Evolutionary conservation across 2,888 invertebrate species (phyloP), one percentile per base, ranked within the genome.

Genomic region (Camponotus fellah): DNA sequence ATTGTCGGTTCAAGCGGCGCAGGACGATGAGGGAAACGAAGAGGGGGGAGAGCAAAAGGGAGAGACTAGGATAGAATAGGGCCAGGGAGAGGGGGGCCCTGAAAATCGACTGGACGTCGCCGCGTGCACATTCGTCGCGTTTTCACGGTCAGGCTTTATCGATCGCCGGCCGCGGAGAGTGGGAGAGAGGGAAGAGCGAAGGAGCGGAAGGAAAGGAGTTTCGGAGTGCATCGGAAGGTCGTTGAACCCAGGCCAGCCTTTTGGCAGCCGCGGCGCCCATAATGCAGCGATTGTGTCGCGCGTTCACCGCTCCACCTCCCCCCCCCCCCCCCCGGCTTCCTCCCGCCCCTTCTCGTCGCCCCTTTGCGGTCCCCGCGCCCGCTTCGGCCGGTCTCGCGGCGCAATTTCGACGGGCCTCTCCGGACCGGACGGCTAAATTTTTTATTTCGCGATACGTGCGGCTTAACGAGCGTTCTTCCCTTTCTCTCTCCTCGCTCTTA

Each of bases 141-240:
- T 95, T 95, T 95, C 94, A 95, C 94, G 94, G 94, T 94, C 94
- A 94, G 94, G 94, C 94, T 90, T 92, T 92, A 92, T 93, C 93
- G 93, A 93, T 93, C 93, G 79, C 74, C 74, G 60, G 60, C 79
- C 74, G 37, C 74, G 88, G 90, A 87, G 90, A 89, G 90, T 88
- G 90, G 86, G 86, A 87, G 88, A 12, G 21, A 56, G 56, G 56
- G 56, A 88, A 89, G 91, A 87, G 88, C 87, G 89, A 86, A 88
- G 88, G 89, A 87, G 88, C 88, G 90, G 88, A 89, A 89, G 90
- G 88, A 89, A 88, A 90, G 91, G 93, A 93, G 93, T 94, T 93
- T 94, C 94, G 93, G 93, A 94, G 94, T 94, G 94, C 93, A 94
- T 93, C 94, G 93, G 92, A 92, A 92, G 94, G 94, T 84, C 94